Conservation (phyloP, 2,888 invertebrate genomes). For the Polyploca ridens region DNA sequence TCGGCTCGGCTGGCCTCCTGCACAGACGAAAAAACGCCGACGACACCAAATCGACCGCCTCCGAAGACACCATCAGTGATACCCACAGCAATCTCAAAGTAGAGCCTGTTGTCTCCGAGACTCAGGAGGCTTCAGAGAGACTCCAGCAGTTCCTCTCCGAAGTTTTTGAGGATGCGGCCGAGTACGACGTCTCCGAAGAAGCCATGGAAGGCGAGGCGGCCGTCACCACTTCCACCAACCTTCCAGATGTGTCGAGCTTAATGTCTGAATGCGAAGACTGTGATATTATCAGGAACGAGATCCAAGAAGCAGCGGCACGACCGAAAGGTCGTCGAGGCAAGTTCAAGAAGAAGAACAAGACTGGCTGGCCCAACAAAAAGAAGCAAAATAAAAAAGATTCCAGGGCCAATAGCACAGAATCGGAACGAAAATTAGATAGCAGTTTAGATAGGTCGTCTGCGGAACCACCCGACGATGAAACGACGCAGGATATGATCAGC, state of each 20-base stretch:
- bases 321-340: constrained; percentile 72
- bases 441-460: constrained; percentile 61
- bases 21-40: constrained; percentile 79
- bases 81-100: constrained; percentile 59
- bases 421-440: constrained; percentile 56
- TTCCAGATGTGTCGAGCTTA: constrained; percentile 76
- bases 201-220: constrained; percentile 63
- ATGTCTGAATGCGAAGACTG: constrained; percentile 75
- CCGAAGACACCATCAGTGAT: constrained; percentile 74
- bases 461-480: constrained; percentile 64
- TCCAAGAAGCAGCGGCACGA: constrained; percentile 53
- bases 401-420: constrained; percentile 58
- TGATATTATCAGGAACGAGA: constrained; percentile 71
- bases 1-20: constrained; percentile 86
- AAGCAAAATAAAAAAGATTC: constrained; percentile 65
- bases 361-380: constrained; percentile 91
- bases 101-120: constrained; percentile 61
- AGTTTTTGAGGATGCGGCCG: constrained; percentile 74
- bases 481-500: constrained; percentile 60
- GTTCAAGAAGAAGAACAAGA: constrained; percentile 90
- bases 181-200: constrained; percentile 79
- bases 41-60: constrained; percentile 76
- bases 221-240: constrained; percentile 59
- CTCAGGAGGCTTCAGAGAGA: constrained; percentile 68
- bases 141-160: constrained; percentile 74